Evolutionary conservation across 2,113 vertebrate genomes (phyloP).

Genomic region (Calidris pugnax): DNA sequence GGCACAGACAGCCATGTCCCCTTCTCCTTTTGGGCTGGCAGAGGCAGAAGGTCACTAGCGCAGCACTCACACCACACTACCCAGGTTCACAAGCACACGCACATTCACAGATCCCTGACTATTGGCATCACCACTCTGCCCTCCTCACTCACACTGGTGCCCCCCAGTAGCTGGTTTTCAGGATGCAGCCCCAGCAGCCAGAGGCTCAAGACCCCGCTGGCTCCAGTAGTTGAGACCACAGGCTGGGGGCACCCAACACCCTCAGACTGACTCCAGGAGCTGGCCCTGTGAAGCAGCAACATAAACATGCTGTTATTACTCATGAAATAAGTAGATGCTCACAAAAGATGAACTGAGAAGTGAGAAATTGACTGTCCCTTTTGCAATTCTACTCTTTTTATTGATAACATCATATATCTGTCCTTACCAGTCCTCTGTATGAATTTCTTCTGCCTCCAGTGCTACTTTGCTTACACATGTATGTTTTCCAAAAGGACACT

Average conservation of each 20-base stretch:
- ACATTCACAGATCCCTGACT: fast-evolving
- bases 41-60: background rate
- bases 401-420: background rate
- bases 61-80: background rate
- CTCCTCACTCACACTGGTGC: background rate
- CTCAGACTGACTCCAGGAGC: background rate
- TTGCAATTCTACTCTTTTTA: background rate
- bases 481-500: background rate
- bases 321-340: background rate
- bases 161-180: background rate
- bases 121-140: fast-evolving
- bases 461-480: background rate
- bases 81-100: background rate
- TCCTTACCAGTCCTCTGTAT: background rate
- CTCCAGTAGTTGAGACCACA: background rate
- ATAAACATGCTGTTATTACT: background rate
- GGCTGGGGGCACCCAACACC: too few species aligned
- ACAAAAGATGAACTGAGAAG: background rate
- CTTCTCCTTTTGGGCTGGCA: background rate
- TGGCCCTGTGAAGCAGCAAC: background rate
- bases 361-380: background rate
- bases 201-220: background rate
- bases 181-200: background rate
- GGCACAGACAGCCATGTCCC: fast-evolving
- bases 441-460: background rate